These are phyloP conservation scores for Cephus runcator DNA, from an alignment of 2,888 invertebrate species.

Conservation along the genomic window DNA sequence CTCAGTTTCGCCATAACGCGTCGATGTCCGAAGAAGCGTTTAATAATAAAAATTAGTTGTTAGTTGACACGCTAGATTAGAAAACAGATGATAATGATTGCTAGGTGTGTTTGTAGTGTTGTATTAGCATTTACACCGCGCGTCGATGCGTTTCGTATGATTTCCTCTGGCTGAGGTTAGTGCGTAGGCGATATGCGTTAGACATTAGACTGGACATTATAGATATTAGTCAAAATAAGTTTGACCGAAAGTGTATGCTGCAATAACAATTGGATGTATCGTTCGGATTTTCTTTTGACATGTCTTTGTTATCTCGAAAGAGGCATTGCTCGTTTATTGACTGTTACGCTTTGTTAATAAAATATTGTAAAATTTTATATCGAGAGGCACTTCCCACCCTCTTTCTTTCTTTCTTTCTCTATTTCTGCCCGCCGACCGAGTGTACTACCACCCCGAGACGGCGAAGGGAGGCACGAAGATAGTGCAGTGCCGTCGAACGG, in stretches of 20 bases:
- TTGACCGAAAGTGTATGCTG: constrained; percentile 47
- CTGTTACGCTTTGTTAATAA: constrained; percentile 58
- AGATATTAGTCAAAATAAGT: constrained; percentile 37
- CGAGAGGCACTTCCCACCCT: background rate
- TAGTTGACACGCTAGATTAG: constrained; percentile 5
- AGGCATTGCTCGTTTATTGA: constrained; percentile 52
- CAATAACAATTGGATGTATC: constrained; percentile 43
- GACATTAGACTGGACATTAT: constrained; percentile 32
- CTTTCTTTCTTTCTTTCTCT: background rate
- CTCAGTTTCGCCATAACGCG: background rate
- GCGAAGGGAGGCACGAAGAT: background rate
- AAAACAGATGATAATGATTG: constrained; percentile 22
- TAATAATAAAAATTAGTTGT: background rate
- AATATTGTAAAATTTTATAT: constrained; percentile 39
- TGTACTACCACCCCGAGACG: background rate
- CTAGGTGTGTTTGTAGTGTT: constrained; percentile 31
- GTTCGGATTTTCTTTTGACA: constrained; percentile 37
- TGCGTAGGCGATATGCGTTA: constrained; percentile 35
- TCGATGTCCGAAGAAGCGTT: constrained; percentile 4
- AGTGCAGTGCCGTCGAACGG: background rate
- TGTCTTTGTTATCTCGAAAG: constrained; percentile 45
- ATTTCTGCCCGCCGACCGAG: too few relatives aligned
- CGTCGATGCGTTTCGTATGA: constrained; percentile 29
- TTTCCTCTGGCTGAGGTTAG: constrained; percentile 1
- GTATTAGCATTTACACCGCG: constrained; percentile 34